Evolutionary conservation across 2,797 vertebrate species (phyloP).

Genomic region (Limosa lapponica): DNA sequence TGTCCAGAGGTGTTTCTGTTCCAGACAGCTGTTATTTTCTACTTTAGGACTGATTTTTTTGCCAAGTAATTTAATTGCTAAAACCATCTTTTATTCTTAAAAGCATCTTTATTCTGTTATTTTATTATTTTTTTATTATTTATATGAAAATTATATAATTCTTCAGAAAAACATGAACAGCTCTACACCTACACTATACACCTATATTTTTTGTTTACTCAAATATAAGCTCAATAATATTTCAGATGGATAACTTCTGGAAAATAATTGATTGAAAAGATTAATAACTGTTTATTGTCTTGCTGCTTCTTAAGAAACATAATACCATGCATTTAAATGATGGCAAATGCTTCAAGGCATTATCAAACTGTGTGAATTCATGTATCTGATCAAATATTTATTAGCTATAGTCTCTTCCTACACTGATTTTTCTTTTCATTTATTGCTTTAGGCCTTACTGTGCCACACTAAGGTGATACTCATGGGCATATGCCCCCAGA

Average conservation of each 20-base stretch:
- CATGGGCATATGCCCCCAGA: constrained; percentile 46
- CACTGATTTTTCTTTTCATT: constrained; percentile 64
- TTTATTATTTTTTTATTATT: no score
- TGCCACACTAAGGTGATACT: constrained; percentile 36
- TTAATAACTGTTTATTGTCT: not conserved
- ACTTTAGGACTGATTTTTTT: not conserved
- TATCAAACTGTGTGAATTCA: constrained; percentile 78
- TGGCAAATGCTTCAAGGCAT: constrained; percentile 74
- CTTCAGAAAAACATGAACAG: not conserved
- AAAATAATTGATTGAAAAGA: not conserved
- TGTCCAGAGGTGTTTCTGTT: not conserved
- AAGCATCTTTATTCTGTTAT: no score
- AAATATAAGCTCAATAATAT: not conserved
- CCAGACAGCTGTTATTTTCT: not conserved
- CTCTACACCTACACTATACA: no score
- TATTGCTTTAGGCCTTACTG: constrained; percentile 51
- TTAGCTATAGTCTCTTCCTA: constrained; percentile 72
- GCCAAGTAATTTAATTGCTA: not conserved
- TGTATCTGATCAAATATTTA: constrained; percentile 81
- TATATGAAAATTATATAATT: not conserved
- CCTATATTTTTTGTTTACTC: not conserved
- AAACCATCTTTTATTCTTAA: not conserved
- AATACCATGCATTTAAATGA: constrained; percentile 47
- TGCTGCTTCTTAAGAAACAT: constrained; percentile 13
- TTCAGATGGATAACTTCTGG: not conserved